A percentile compares a stretch with the other conserved stretches of the same genome.
phyloP scores from a whole-genome alignment of 1,140 invertebrate species.

The Spodoptera frugiperda region DNA sequence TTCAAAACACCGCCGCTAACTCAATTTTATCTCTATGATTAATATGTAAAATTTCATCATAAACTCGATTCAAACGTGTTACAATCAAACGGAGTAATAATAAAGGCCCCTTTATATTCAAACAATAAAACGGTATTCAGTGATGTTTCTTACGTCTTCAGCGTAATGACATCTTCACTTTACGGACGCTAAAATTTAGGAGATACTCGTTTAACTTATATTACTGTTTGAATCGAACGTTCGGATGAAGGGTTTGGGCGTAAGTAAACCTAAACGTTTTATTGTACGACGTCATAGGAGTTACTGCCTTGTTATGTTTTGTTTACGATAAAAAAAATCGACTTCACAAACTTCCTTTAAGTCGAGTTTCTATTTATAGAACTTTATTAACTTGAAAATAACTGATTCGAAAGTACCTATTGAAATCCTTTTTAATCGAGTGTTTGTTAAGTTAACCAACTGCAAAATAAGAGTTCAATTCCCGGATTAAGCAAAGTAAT shows the following conservation, averaged over 20 bases:
- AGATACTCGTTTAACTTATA: slow-evolving; percentile 70
- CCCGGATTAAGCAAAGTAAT: too few species aligned
- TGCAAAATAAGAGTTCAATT: too few species aligned
- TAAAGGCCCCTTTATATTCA: slow-evolving; percentile 79
- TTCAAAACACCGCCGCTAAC: slow-evolving; percentile 33
- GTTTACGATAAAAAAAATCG: slow-evolving; percentile 11
- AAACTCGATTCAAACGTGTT: slow-evolving; percentile 73
- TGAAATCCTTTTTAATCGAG: too few species aligned
- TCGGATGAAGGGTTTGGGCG: slow-evolving; percentile 26
- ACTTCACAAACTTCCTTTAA: too few species aligned
- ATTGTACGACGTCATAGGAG: slow-evolving; percentile 29
- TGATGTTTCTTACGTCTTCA: slow-evolving; percentile 74
- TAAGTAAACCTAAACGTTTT: slow-evolving; percentile 38
- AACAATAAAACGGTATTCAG: slow-evolving; percentile 82
- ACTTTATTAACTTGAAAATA: too few species aligned
- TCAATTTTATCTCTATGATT: slow-evolving; percentile 50
- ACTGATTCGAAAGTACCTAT: too few species aligned
- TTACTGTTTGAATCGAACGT: slow-evolving; percentile 60
- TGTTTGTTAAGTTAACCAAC: too few species aligned
- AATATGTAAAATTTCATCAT: slow-evolving; percentile 66
- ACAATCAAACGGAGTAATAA: slow-evolving; percentile 72
- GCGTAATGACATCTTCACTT: slow-evolving; percentile 74
- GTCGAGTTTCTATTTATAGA: too few species aligned
- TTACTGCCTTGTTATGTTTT: neutral
- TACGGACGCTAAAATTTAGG: slow-evolving; percentile 78